Base-by-base conservation (phyloP, 2,888 invertebrate species). In the Suillia variegata region DNA sequence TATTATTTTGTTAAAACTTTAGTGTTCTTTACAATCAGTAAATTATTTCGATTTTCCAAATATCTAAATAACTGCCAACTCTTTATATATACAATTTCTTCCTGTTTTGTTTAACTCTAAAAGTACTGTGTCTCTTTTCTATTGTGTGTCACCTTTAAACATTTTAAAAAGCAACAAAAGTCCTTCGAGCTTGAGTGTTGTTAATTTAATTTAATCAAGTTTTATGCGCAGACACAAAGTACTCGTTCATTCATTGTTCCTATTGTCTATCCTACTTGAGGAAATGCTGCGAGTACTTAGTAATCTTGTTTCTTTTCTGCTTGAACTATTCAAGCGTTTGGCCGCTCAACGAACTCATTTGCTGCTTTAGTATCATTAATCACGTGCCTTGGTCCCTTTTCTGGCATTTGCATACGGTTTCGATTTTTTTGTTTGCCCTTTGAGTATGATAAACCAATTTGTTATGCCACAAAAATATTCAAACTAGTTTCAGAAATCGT, bases 171-270 rank as follows among this genome's bases (percentile, higher is more conserved):
- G n/a, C n/a, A n/a, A n/a, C n/a, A n/a, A n/a, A n/a, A n/a, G n/a
- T n/a, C n/a, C n/a, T n/a, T n/a, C n/a, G n/a, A n/a, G 55, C 55
- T 62, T 59, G 63, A 63, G 64, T 64, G 63, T 63, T 67, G 61
- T 63, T 69, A 73, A 73, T 74, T 72, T 73, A 62, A 74, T 73
- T 73, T 70, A 65, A 59, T 61, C 62, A 62, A 67, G 62, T 62
- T 69, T 74, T 76, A 76, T 74, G 74, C 76, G 64, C 45, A 61
- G 53, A 61, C 74, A 73, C 67, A 64, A 26, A 26, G 26, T 10
- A 26, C 6, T 26, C 26, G 5, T 26, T 26, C 6, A 26, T 26
- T 10, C 5, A 10, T 26, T 10, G 5, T 26, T 26, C 6, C 5
- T 26, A 10, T 6, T 26, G 26, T 26, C n/a, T 5, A 38, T 38